Evolutionary conservation across 2,888 invertebrate species (phyloP), one percentile per base, ranked within the genome.

Genomic region (Callyntrura sp.): DNA sequence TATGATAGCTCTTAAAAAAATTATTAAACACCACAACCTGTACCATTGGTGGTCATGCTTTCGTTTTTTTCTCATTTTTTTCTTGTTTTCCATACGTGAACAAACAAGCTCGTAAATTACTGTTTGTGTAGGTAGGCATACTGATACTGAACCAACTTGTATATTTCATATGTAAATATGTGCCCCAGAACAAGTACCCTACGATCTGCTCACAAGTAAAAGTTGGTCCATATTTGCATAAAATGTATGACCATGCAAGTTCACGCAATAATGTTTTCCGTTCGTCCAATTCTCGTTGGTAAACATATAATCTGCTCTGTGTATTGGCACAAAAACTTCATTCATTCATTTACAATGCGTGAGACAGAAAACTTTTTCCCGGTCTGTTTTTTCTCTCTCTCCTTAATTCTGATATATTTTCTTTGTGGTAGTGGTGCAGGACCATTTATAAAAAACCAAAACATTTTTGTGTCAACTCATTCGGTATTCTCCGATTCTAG

Each of bases 371-470:
- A 83, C 76, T 70, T 84, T 88, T 88, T 88, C 88, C 88, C 88
- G 88, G 88, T 84, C 60, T 70, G 84, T 78, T 88, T 88, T 87
- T 86, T 88, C 48, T 57, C 57, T 35, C 35, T 35, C 35, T 35
- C 73, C 55, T 78, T 88, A 88, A 88, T 88, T 88, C 88, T 83
- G 82, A 88, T 76, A 70, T 87, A 79, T 88, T 86, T 88, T 78
- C 76, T 79, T 23, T 84, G 9, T 76, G 45, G 17, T 25, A 28
- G 62, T 45, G 78, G 14, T n/a, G 68, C 35, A 78, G 78, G 62
- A 20, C 83, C 84, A 88, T 88, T 88, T 88, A 88, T 83, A 88
- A 88, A 88, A 88, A 88, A 88, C 78, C 88, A 88, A 88, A 88
- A 88, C 88, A 88, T 88, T 88, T 84, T 84, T 88, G 76, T 84